Percentiles rank a stretch among this genome's conserved stretches.
Conservation (phyloP, 2,888 invertebrate genomes). For the Idaea biselata region DNA sequence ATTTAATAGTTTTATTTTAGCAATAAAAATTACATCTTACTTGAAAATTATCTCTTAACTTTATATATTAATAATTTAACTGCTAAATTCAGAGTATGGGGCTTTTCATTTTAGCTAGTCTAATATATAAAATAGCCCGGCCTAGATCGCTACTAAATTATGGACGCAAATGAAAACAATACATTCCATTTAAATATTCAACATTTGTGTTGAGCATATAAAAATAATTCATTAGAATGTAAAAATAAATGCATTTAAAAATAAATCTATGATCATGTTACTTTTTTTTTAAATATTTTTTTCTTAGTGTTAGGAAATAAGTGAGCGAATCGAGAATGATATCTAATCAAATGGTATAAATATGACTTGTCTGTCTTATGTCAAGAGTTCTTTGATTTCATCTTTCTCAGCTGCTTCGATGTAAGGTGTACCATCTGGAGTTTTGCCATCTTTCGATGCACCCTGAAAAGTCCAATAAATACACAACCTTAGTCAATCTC, state of each 20-base stretch:
- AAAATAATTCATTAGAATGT: slow-evolving; percentile 73
- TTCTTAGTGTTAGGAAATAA: slow-evolving; percentile 60
- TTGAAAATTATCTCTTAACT: slow-evolving; percentile 49
- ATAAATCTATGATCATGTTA: slow-evolving; percentile 54
- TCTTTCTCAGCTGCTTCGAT: slow-evolving; percentile 94
- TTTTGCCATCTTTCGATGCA: slow-evolving; percentile 88
- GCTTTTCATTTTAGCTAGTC: slow-evolving; percentile 37
- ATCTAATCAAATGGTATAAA: slow-evolving; percentile 27
- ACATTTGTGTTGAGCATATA: slow-evolving; percentile 64
- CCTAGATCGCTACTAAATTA: slow-evolving; percentile 52
- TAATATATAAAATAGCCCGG: slow-evolving; percentile 33
- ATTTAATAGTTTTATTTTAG: slow-evolving; percentile 60
- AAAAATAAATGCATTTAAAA: slow-evolving; percentile 79
- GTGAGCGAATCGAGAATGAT: slow-evolving; percentile 45
- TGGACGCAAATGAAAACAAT: slow-evolving; percentile 69
- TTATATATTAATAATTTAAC: slow-evolving; percentile 70
- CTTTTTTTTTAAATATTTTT: slow-evolving; percentile 50
- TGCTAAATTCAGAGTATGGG: slow-evolving; percentile 67
- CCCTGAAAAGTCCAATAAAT: slow-evolving; percentile 78
- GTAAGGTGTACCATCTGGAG: slow-evolving; percentile 94
- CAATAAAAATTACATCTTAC: slow-evolving; percentile 69
- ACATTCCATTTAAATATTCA: slow-evolving; percentile 41
- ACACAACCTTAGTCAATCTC: too few relatives aligned
- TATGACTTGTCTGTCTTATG: slow-evolving; percentile 45
- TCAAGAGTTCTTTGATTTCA: slow-evolving; percentile 90